phyloP scores from a whole-genome alignment of 2,888 invertebrate genomes.

The Tachina grossa region DNA sequence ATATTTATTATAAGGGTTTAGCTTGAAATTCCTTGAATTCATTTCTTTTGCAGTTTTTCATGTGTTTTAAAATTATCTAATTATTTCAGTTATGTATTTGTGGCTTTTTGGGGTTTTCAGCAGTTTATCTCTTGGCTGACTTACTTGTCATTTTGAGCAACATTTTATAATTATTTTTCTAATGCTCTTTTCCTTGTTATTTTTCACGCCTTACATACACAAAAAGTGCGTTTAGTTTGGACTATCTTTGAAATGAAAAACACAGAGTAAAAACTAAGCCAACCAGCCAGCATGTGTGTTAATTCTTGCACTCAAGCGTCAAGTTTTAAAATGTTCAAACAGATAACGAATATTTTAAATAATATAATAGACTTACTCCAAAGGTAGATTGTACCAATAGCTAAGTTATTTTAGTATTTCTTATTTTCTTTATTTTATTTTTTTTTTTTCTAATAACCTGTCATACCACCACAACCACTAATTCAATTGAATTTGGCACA shows the following conservation, averaged over 20 bases:
- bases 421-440: constrained; percentile 43
- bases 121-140: constrained; percentile 60
- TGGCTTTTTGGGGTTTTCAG: constrained; percentile 9
- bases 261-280: not conserved
- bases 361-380: constrained; percentile 46
- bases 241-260: constrained; percentile 16
- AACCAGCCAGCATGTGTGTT: constrained; percentile 65
- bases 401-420: constrained; percentile 36
- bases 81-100: constrained; percentile 50
- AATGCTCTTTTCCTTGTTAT: constrained; percentile 62
- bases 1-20: constrained; percentile 74
- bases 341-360: constrained; percentile 61
- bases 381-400: constrained; percentile 31
- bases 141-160: constrained; percentile 64
- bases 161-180: constrained; percentile 69
- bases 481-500: constrained; percentile 74
- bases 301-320: constrained; percentile 70
- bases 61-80: constrained; percentile 52
- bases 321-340: constrained; percentile 59
- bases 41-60: not conserved
- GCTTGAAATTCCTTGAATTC: constrained; percentile 77
- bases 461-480: constrained; percentile 78
- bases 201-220: constrained; percentile 35
- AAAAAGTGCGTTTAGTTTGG: constrained; percentile 60
- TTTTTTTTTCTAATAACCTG: constrained; percentile 79